phyloP scores from a whole-genome alignment of 2,113 vertebrate species.

The Cyanoderma ruficeps region DNA sequence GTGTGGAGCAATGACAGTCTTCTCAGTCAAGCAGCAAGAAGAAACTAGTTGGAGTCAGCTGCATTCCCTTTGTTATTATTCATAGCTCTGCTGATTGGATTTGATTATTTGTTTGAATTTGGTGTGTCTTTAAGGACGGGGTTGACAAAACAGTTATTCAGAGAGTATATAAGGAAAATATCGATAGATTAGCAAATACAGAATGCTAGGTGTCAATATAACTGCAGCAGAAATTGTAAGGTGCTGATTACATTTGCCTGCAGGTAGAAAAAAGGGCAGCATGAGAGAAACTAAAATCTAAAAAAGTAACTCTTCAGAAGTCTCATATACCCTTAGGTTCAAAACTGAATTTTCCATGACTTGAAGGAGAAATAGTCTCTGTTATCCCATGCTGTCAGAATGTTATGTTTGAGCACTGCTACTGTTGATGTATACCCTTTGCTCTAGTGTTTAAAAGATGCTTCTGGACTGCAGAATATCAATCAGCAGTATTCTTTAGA shows the following conservation, averaged over 20 bases:
- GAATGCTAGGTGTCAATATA: not conserved
- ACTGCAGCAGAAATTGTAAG: not conserved
- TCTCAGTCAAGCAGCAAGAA: not conserved
- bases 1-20: not conserved
- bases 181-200: not conserved
- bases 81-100: not conserved
- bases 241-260: not conserved
- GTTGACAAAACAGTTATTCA: not conserved
- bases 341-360: not conserved
- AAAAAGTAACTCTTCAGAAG: not conserved
- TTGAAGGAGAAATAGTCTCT: not conserved
- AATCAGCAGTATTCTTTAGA: conserved; percentile 59
- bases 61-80: not conserved
- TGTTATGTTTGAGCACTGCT: not conserved
- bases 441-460: conserved; percentile 30
- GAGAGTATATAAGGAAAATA: not conserved
- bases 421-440: conserved; percentile 25
- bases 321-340: not conserved
- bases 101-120: not conserved
- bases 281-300: not conserved
- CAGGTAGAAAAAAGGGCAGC: not conserved
- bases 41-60: not conserved
- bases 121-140: not conserved
- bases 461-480: not conserved
- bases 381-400: conserved; percentile 7